Evolutionary conservation across 2,113 vertebrate species (phyloP).

Genomic region (Polypterus bichir): DNA sequence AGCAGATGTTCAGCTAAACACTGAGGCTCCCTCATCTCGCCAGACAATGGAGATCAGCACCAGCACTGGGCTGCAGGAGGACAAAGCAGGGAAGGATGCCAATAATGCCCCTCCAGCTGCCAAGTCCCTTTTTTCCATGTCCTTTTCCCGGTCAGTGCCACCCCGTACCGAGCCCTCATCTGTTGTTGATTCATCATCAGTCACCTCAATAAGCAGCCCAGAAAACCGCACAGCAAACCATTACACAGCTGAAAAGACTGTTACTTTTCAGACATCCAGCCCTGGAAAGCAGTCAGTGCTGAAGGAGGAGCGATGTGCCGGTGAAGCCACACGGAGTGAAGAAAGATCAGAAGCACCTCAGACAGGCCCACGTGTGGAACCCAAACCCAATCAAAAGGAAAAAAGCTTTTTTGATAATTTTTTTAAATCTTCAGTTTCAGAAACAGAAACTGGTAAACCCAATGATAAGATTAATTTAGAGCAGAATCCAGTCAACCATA

Average conservation of each 20-base stretch:
- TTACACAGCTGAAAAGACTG: conserved; percentile 26
- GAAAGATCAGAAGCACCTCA: neutral
- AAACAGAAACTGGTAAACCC: conserved; percentile 29
- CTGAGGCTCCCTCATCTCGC: conserved; percentile 29
- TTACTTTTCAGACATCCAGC: neutral
- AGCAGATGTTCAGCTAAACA: conserved; percentile 32
- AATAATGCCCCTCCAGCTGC: conserved; percentile 34
- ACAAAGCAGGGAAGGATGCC: conserved; percentile 35
- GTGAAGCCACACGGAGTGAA: neutral
- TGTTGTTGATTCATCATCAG: conserved; percentile 17
- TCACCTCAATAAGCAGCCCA: conserved; percentile 27
- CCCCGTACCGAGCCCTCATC: conserved; percentile 37
- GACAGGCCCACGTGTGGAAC: neutral
- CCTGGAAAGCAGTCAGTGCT: neutral
- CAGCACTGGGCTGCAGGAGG: conserved; percentile 22
- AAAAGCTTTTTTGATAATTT: conserved; percentile 51
- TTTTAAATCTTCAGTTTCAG: conserved; percentile 51
- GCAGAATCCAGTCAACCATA: neutral
- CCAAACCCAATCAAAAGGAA: conserved; percentile 21
- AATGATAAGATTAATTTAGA: conserved; percentile 3
- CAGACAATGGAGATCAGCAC: conserved; percentile 27
- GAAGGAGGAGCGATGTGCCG: conserved; percentile 13
- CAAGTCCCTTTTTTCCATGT: conserved; percentile 35
- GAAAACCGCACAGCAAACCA: conserved; percentile 15
- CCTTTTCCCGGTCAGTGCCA: conserved; percentile 47